These are phyloP conservation scores for zebrafish (Danio rerio) DNA, from an alignment of 2,113 vertebrate species.

Conservation along the genomic window GRCz12tu NC_133197.1:12584501-12585000, in stretches of 20 bases:
- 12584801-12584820: slow-evolving; percentile 82
- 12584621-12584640: slow-evolving; percentile 85
- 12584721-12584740: slow-evolving; percentile 88
- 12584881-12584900: slow-evolving; percentile 93
- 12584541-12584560: slow-evolving; percentile 89
- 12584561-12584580: slow-evolving; percentile 82
- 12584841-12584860: slow-evolving; percentile 49
- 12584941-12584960: slow-evolving; percentile 95
- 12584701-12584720: slow-evolving; percentile 85
- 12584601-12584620: slow-evolving; percentile 93
- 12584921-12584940: slow-evolving; percentile 95
- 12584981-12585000: slow-evolving; percentile 92
- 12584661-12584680: slow-evolving; percentile 92
- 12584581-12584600: slow-evolving; percentile 83
- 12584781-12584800: slow-evolving; percentile 69
- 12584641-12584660: slow-evolving; percentile 86
- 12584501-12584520: slow-evolving; percentile 93
- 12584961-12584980: slow-evolving; percentile 95
- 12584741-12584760: slow-evolving; percentile 78
- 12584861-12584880: slow-evolving; percentile 80
- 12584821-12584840: slow-evolving; percentile 85
- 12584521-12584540: slow-evolving; percentile 94
- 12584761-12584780: slow-evolving; percentile 76
- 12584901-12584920: slow-evolving; percentile 96
- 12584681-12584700: slow-evolving; percentile 84